Evolutionary conservation across 2,888 invertebrate species (phyloP).

Genomic region (Chloroclysta siterata): DNA sequence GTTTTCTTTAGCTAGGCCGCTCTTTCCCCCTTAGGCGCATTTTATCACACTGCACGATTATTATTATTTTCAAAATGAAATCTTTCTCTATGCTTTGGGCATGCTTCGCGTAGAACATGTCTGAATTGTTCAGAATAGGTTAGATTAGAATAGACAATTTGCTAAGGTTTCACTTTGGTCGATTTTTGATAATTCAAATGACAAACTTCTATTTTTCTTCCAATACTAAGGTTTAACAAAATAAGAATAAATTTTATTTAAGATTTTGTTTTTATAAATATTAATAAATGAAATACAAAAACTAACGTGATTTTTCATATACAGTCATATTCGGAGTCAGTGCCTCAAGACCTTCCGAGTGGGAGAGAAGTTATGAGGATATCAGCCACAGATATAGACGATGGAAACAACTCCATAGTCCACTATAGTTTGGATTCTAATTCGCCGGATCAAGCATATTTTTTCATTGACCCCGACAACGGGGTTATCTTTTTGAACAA

Average conservation of each 20-base stretch:
- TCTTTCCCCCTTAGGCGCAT: constrained; percentile 81
- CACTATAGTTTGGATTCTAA: constrained; percentile 87
- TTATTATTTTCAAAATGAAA: constrained; percentile 75
- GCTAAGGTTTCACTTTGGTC: constrained; percentile 29
- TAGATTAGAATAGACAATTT: constrained; percentile 17
- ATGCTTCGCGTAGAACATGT: constrained; percentile 82
- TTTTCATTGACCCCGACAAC: constrained; percentile 91
- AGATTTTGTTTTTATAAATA: background rate
- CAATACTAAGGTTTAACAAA: background rate
- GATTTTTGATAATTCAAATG: background rate
- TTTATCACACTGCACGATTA: constrained; percentile 84
- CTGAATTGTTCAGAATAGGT: constrained; percentile 36
- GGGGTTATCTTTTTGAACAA: constrained; percentile 92
- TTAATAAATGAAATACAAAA: background rate
- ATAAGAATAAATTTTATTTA: background rate
- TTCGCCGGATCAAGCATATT: constrained; percentile 86
- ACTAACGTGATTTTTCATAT: constrained; percentile 48
- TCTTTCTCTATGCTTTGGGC: constrained; percentile 82
- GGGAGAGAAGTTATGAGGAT: constrained; percentile 93
- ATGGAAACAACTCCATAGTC: constrained; percentile 95
- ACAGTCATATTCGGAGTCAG: constrained; percentile 88
- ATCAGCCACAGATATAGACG: constrained; percentile 96
- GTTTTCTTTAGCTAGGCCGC: constrained; percentile 83
- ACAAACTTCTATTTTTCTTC: background rate
- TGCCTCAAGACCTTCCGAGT: constrained; percentile 91